phyloP scores from a whole-genome alignment of 53 echinoderm and acorn worm species.

The Holothuria scabra region DNA sequence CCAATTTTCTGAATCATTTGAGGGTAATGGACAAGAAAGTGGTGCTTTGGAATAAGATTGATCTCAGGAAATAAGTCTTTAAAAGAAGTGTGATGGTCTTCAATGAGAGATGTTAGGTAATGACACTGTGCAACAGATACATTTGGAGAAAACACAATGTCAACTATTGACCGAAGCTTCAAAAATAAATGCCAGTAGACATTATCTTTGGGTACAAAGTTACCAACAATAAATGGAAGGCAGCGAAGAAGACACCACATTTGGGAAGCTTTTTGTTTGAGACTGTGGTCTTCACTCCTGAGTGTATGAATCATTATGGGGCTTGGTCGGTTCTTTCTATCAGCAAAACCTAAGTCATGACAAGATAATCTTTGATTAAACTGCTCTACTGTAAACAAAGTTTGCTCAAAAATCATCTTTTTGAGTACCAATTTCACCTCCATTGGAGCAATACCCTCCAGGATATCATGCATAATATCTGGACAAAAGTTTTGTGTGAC shows the following conservation, averaged over 20 bases:
- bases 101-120: conserved; percentile 47
- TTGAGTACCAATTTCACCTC: conserved; percentile 46
- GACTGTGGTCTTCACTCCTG: conserved; percentile 35
- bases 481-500: conserved; percentile 39
- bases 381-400: conserved; percentile 48
- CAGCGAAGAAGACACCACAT: conserved; percentile 64
- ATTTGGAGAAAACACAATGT: conserved; percentile 57
- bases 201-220: not conserved
- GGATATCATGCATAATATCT: conserved; percentile 65
- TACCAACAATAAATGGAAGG: conserved; percentile 44
- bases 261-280: conserved; percentile 55
- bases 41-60: conserved; percentile 55
- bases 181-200: not conserved
- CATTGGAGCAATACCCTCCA: conserved; percentile 52
- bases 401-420: conserved; percentile 23
- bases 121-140: conserved; percentile 12
- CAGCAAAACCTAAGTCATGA: conserved; percentile 48
- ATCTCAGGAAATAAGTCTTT: conserved; percentile 34
- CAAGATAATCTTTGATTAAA: conserved; percentile 26
- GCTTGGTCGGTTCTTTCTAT: conserved; percentile 61
- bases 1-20: conserved; percentile 15
- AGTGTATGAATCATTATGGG: conserved; percentile 37
- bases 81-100: conserved; percentile 60
- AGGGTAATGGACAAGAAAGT: conserved; percentile 54
- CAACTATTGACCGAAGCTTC: not conserved